A percentile compares a stretch with the other conserved stretches of the same genome.
Conservation (phyloP, 2,797 vertebrate species). For the Danio tinwini region DNA sequence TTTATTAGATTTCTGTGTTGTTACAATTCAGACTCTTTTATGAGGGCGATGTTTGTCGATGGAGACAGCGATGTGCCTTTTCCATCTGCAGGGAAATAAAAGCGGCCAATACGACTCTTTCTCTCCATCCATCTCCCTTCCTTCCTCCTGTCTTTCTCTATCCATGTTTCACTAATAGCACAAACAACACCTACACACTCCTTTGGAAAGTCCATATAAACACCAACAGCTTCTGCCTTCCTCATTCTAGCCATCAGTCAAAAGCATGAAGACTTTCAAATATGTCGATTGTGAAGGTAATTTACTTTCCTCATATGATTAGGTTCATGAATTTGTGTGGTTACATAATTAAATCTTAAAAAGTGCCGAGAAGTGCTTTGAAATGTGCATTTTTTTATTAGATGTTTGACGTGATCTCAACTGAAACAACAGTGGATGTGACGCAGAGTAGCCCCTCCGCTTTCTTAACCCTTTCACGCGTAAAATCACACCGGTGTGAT, state of each 20-base stretch:
- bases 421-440: no score
- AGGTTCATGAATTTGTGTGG: background rate
- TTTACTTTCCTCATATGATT: background rate
- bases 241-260: slow-evolving; percentile 21
- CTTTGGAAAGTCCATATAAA: slow-evolving; percentile 21
- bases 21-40: slow-evolving; percentile 50
- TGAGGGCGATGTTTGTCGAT: slow-evolving; percentile 36
- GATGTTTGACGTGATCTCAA: no score
- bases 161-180: slow-evolving; percentile 27
- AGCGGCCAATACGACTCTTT: background rate
- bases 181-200: slow-evolving; percentile 18
- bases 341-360: background rate
- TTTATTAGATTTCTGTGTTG: slow-evolving; percentile 46
- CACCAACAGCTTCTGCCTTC: slow-evolving; percentile 20
- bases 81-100: slow-evolving; percentile 46
- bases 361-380: background rate
- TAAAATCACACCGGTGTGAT: no score
- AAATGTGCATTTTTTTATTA: no score
- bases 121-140: slow-evolving; percentile 10
- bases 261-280: background rate
- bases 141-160: slow-evolving; percentile 9
- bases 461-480: no score
- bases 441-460: no score
- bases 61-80: slow-evolving; percentile 28
- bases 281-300: no score